A percentile compares a stretch with the other conserved stretches of the same genome.
Evolutionary conservation across 2,113 vertebrate species (phyloP).

Genomic region (Tautogolabrus adspersus): DNA sequence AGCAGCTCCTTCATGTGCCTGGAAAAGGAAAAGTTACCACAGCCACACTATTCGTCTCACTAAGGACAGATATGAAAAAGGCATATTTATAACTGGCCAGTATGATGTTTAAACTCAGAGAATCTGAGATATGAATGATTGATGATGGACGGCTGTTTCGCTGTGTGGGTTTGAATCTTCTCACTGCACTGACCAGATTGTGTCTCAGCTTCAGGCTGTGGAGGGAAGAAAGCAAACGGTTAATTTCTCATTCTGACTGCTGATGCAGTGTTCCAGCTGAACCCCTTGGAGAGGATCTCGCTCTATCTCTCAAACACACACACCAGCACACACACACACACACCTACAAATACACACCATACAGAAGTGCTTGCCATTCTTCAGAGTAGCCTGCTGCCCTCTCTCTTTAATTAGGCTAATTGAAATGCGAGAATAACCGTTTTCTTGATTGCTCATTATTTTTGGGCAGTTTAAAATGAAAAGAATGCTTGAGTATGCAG

Average conservation of each 20-base stretch:
- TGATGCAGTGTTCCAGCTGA: conserved; percentile 69
- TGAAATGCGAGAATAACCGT: conserved; percentile 80
- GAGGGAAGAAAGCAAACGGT: conserved; percentile 58
- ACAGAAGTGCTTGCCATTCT: conserved; percentile 42
- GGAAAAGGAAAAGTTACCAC: not conserved
- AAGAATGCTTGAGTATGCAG: conserved; percentile 36
- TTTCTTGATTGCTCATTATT: conserved; percentile 80
- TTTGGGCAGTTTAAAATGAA: conserved; percentile 70
- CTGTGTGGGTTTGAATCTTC: conserved; percentile 33
- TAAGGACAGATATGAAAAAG: not conserved
- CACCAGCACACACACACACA: conserved; percentile 20
- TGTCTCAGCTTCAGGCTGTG: conserved; percentile 45
- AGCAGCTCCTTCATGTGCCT: conserved; percentile 1
- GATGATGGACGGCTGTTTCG: conserved; percentile 22
- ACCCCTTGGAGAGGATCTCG: conserved; percentile 60
- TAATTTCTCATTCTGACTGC: conserved; percentile 68
- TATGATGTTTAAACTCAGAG: not conserved
- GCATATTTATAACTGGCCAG: not conserved
- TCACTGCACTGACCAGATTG: conserved; percentile 46
- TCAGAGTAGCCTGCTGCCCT: conserved; percentile 59
- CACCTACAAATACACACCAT: conserved; percentile 36
- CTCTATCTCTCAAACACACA: conserved; percentile 13
- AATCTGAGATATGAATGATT: conserved; percentile 22
- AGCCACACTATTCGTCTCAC: not conserved
- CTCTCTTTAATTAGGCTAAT: conserved; percentile 83